Evolutionary conservation across 2,797 vertebrate species (phyloP).

Genomic region (Sebastes matsubarae): DNA sequence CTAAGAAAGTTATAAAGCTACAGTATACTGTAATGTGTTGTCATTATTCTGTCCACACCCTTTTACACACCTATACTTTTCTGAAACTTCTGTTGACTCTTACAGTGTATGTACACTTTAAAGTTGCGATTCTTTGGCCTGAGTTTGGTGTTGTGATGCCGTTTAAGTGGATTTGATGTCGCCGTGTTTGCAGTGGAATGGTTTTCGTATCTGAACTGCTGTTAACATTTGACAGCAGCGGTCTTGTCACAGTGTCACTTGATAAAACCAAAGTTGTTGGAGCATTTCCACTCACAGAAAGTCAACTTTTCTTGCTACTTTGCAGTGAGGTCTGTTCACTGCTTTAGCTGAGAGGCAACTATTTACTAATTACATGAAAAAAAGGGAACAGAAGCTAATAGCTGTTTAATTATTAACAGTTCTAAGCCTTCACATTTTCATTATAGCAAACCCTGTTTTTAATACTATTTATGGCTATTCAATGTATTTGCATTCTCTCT

Average conservation of each 20-base stretch:
- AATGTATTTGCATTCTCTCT: not conserved
- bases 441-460: not conserved
- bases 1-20: not conserved
- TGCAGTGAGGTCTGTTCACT: not conserved
- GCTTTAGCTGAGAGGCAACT: not conserved
- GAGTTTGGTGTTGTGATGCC: not conserved
- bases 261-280: not conserved
- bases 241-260: slow-evolving; percentile 8
- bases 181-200: slow-evolving; percentile 7
- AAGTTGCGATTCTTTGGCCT: not conserved
- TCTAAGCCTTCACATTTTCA: not conserved
- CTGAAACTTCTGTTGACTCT: not conserved
- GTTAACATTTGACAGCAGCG: slow-evolving; percentile 5
- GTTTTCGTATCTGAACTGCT: not conserved
- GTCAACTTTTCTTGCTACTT: not conserved
- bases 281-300: not conserved
- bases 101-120: not conserved
- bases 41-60: not conserved
- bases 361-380: not conserved
- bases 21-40: not conserved
- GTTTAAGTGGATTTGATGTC: not conserved
- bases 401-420: not conserved
- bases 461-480: not conserved
- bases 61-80: not conserved
- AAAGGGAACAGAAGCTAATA: not conserved